Conservation (phyloP, 2,888 invertebrate genomes). For the Calliphora vomitoria region DNA sequence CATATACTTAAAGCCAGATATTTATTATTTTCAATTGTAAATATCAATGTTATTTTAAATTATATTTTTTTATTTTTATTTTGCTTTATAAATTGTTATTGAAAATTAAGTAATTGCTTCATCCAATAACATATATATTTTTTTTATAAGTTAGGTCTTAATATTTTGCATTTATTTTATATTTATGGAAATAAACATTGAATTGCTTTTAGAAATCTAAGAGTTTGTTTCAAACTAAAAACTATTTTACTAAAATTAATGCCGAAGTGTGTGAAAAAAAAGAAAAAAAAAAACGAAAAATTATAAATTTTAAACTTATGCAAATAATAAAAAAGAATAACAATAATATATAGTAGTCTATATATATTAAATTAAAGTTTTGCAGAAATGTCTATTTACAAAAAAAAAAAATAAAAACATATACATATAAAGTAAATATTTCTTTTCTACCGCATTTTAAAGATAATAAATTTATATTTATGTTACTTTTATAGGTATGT, state of each 20-base stretch:
- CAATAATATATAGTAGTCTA: constrained; percentile 31
- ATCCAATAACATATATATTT: too few species aligned
- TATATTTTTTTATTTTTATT: too few species aligned
- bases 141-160: too few species aligned
- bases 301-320: constrained; percentile 11
- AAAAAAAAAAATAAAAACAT: constrained; percentile 32
- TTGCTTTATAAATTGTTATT: too few species aligned
- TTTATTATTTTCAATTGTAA: too few species aligned
- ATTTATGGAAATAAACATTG: too few species aligned
- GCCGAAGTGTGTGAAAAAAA: constrained; percentile 43
- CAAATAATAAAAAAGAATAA: constrained; percentile 59
- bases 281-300: constrained; percentile 7
- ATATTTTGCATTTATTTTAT: too few species aligned
- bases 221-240: constrained; percentile 12
- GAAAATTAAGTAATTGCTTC: too few species aligned
- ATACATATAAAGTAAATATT: not conserved
- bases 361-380: constrained; percentile 31
- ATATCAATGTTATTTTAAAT: too few species aligned
- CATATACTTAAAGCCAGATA: too few species aligned
- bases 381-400: constrained; percentile 48
- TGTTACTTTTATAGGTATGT: not conserved
- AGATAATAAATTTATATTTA: not conserved
- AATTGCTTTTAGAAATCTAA: constrained; percentile 31
- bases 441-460: not conserved
- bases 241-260: constrained; percentile 57